phyloP scores from a whole-genome alignment of 2,888 invertebrate species.

The Meghimatium bilineatum region DNA sequence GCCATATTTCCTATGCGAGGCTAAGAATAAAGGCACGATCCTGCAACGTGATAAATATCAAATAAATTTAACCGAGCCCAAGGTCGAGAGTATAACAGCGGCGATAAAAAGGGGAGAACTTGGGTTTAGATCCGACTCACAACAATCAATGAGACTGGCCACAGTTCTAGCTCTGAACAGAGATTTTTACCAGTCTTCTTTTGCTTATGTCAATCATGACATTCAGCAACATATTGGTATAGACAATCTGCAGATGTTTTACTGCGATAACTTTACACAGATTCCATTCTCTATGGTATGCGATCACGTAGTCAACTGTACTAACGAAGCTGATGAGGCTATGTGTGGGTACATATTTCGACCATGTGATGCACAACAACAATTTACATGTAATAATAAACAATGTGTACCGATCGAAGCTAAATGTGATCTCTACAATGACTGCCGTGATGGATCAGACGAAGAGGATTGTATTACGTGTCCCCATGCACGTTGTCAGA shows the following conservation, averaged over 20 bases:
- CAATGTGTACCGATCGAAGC: background rate
- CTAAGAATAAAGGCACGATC: background rate
- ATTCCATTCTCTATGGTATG: constrained; percentile 27
- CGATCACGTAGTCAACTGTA: background rate
- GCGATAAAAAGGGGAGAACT: constrained; percentile 20
- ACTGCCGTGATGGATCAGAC: constrained; percentile 31
- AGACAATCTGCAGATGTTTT: background rate
- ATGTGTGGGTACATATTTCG: background rate
- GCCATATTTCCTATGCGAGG: constrained; percentile 8
- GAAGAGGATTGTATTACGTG: constrained; percentile 31
- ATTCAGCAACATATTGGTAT: background rate
- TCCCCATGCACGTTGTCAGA: constrained; percentile 1
- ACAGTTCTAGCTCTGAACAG: background rate
- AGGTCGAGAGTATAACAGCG: background rate
- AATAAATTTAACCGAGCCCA: background rate
- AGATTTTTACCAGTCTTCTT: background rate
- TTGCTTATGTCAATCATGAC: background rate
- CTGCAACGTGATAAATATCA: background rate
- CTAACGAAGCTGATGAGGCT: background rate
- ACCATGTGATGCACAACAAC: background rate
- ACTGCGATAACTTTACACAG: constrained; percentile 15
- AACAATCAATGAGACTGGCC: background rate
- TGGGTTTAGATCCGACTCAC: background rate
- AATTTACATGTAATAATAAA: constrained; percentile 20
- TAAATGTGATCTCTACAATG: constrained; percentile 27